A percentile compares a stretch with the other conserved stretches of the same genome.
Evolutionary conservation across 2,113 vertebrate species (phyloP).

Genomic region (Parotia lawesii): DNA sequence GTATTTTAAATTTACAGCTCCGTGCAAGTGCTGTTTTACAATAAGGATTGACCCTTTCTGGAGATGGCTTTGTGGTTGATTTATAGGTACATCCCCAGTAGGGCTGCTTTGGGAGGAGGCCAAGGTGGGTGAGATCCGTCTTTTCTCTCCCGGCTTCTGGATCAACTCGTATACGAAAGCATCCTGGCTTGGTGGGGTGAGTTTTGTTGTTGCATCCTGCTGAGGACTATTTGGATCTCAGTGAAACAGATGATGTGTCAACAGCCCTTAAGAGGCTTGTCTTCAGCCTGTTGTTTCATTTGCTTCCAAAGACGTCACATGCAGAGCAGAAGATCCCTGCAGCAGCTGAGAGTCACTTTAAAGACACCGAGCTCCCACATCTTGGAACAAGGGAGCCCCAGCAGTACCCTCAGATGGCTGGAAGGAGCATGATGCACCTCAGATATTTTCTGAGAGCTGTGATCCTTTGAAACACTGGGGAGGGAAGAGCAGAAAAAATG

Average conservation of each 20-base stretch:
- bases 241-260: not conserved
- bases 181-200: not conserved
- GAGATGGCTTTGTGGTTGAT: not conserved
- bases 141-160: not conserved
- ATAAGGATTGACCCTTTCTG: conserved; percentile 23
- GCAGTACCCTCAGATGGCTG: not conserved
- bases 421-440: not conserved
- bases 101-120: not conserved
- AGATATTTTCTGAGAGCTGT: not conserved
- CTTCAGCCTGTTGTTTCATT: conserved; percentile 3
- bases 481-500: not conserved
- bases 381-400: not conserved
- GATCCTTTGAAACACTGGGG: not conserved
- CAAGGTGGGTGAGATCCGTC: not conserved
- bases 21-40: not conserved
- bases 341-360: not conserved
- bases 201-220: not conserved
- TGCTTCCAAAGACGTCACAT: not conserved
- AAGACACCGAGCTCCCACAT: not conserved
- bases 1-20: conserved; percentile 20
- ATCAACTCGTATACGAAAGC: not conserved
- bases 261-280: not conserved
- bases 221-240: not conserved
- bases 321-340: not conserved
- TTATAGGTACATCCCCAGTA: not conserved